phyloP scores from a whole-genome alignment of 2,113 vertebrate species.

The Megalops atlanticus region DNA sequence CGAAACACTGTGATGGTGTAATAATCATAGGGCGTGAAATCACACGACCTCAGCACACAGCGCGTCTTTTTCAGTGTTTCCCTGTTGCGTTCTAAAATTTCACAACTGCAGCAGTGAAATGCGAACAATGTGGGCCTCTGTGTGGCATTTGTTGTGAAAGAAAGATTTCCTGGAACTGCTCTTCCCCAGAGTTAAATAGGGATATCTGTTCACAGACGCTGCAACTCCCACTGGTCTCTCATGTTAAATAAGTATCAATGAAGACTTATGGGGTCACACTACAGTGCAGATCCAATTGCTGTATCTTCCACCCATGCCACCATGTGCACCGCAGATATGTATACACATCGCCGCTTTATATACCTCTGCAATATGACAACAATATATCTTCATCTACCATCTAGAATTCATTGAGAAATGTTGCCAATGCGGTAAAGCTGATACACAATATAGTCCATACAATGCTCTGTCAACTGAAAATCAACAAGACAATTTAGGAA shows the following conservation, averaged over 20 bases:
- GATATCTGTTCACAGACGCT: background rate
- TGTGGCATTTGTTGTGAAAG: background rate
- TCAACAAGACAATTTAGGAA: too few species aligned
- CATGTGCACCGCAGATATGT: too few species aligned
- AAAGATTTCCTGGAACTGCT: background rate
- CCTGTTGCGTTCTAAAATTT: background rate
- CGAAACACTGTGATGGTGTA: background rate
- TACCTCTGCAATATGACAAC: too few species aligned
- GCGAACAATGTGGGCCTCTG: background rate
- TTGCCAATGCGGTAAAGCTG: too few species aligned
- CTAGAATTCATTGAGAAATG: too few species aligned
- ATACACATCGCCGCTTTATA: too few species aligned
- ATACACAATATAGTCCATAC: too few species aligned
- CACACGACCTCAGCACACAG: background rate
- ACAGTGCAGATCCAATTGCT: background rate
- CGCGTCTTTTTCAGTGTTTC: background rate
- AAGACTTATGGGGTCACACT: background rate
- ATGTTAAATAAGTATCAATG: background rate
- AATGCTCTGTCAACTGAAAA: too few species aligned
- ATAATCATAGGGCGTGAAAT: background rate
- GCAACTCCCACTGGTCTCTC: background rate
- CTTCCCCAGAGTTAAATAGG: background rate
- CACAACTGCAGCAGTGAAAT: background rate
- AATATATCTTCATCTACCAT: too few species aligned
- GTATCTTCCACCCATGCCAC: too few species aligned